Evolutionary conservation across 1,140 invertebrate genomes (phyloP).

Genomic region (Trichoplusia ni): DNA sequence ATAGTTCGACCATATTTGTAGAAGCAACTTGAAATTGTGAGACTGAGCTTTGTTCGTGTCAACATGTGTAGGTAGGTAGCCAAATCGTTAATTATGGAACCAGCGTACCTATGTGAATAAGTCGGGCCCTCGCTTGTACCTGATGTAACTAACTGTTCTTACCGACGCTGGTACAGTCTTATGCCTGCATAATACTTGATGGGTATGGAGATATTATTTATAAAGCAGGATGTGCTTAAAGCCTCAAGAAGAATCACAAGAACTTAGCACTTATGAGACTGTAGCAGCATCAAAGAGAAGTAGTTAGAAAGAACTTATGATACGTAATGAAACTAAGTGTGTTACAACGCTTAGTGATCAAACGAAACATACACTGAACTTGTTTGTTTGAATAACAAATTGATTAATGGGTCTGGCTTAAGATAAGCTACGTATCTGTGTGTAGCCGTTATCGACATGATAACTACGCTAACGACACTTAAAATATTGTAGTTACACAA

Average conservation of each 20-base stretch:
- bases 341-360: conserved; percentile 28
- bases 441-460: conserved; percentile 25
- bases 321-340: background rate
- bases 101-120: background rate
- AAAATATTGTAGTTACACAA: conserved; percentile 19
- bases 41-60: conserved; percentile 28
- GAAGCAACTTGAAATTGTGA: background rate
- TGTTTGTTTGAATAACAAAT: conserved; percentile 44
- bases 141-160: background rate
- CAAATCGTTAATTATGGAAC: background rate
- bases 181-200: background rate
- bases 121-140: background rate
- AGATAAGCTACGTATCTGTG: conserved; percentile 39
- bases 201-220: too few relatives aligned
- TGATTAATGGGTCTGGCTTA: conserved; percentile 34
- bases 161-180: background rate
- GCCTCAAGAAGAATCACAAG: too few relatives aligned
- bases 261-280: background rate
- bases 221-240: too few relatives aligned
- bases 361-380: conserved; percentile 26
- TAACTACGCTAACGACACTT: conserved; percentile 16
- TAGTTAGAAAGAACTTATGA: background rate
- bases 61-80: conserved; percentile 14
- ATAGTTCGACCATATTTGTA: background rate
- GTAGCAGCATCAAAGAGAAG: background rate